phyloP scores from a whole-genome alignment of 2,888 invertebrate genomes.

The Clunio marinus region DNA sequence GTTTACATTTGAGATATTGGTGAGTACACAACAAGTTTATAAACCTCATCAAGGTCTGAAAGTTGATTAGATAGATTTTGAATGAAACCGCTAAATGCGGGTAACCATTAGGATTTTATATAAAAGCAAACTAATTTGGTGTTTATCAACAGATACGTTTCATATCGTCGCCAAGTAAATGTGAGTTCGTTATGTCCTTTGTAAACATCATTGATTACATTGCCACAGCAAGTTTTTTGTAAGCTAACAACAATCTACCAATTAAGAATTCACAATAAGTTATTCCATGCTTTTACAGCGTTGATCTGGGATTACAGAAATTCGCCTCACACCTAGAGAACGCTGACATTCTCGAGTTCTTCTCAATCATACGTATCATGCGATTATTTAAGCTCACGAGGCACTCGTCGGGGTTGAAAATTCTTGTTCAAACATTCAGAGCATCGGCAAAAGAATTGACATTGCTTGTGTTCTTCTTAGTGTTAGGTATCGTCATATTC shows the following conservation, averaged over 20 bases:
- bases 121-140: neutral
- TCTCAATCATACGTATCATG: slow-evolving; percentile 96
- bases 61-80: no score
- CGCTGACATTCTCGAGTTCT: slow-evolving; percentile 94
- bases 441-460: slow-evolving; percentile 96
- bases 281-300: slow-evolving; percentile 55
- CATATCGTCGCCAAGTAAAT: slow-evolving; percentile 89
- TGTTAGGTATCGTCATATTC: slow-evolving; percentile 96
- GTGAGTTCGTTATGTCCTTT: slow-evolving; percentile 90
- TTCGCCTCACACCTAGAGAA: slow-evolving; percentile 89
- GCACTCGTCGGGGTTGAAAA: slow-evolving; percentile 96
- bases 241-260: neutral
- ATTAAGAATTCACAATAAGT: neutral
- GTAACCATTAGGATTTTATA: no score
- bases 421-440: slow-evolving; percentile 95
- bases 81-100: no score
- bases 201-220: slow-evolving; percentile 99
- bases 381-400: slow-evolving; percentile 94
- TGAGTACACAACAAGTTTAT: no score
- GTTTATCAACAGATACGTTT: slow-evolving; percentile 62
- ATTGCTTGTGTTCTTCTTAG: slow-evolving; percentile 93
- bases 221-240: slow-evolving; percentile 91
- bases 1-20: slow-evolving; percentile 96
- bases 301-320: slow-evolving; percentile 83
- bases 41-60: no score